Evolutionary conservation across 2,888 invertebrate species (phyloP).

Genomic region (Luperina testacea): DNA sequence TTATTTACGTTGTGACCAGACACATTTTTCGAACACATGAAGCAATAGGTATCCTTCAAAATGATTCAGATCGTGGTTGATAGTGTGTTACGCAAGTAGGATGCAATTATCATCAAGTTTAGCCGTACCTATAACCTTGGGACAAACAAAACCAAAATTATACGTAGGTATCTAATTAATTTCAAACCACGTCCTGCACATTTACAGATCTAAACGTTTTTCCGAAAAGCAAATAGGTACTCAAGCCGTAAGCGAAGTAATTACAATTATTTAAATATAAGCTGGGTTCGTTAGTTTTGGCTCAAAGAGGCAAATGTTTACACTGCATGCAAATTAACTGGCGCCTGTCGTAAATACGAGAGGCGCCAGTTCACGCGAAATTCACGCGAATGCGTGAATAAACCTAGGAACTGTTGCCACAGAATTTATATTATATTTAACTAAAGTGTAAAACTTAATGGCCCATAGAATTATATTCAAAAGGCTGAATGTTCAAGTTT

Average conservation of each 20-base stretch:
- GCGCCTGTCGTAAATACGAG: constrained; percentile 34
- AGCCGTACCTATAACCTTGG: neutral
- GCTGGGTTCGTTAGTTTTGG: constrained; percentile 32
- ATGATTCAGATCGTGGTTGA: neutral
- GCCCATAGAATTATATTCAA: constrained; percentile 14
- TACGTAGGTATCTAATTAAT: neutral
- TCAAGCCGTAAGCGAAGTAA: constrained; percentile 8
- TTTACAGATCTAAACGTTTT: constrained; percentile 4
- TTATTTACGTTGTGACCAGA: neutral
- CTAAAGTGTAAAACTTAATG: constrained; percentile 21
- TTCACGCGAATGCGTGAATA: neutral
- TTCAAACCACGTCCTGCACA: constrained; percentile 5
- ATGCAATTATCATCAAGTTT: neutral
- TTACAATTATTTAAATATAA: constrained; percentile 38
- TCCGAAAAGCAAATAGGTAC: neutral
- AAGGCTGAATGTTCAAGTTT: neutral
- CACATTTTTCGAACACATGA: too few species aligned
- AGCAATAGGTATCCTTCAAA: too few species aligned
- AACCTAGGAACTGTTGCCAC: constrained; percentile 42
- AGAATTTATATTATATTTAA: constrained; percentile 26
- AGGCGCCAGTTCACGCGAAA: too few species aligned
- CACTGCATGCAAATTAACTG: constrained; percentile 38
- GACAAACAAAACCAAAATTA: neutral
- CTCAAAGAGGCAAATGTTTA: constrained; percentile 37
- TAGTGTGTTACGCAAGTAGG: neutral